Base-by-base conservation (phyloP, 2,797 vertebrate genomes). In the Phoxinus dragarum region DNA sequence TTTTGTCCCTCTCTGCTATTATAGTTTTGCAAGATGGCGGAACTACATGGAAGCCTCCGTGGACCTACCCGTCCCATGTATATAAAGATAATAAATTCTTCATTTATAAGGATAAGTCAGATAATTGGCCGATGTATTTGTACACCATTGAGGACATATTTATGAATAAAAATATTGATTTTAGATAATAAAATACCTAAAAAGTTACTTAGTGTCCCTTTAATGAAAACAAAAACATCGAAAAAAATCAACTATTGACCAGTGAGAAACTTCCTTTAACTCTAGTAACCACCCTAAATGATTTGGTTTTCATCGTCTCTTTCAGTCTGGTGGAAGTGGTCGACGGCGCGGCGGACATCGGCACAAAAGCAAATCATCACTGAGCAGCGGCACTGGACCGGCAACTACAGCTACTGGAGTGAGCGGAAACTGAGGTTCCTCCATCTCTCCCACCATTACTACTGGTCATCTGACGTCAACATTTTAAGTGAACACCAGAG, bases 271-370 rank as follows among this genome's bases (percentile, higher is more conserved):
- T 23, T 12, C n/a, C 34, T 49, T 38, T 17, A 16, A 5, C n/a
- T 47, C 8, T 74, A 17, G n/a, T 19, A 34, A 34, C n/a, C 27
- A 40, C 16, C 31, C 49, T 44, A 73, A 21, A 49, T 4, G 0
- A 6, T 23, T 3, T 17, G 4, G 16, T 78, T 44, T n/a, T 6
- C 4, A 64, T 49, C 11, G 0, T 73, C 17, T 83, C 11, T 84
- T 82, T 59, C 91, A 95, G 95, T 90, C 92, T 0, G 93, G 93
- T 74, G 89, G 93, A 0, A 92, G 93, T 8, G 93, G 94, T 7
- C 93, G 94, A 21, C 89, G 94, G 68, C 89, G 95, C 91, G 94
- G 95, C 0, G 94, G 95, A 21, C 94, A 96, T 84, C 90, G 94
- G 76, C 94, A 95, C 87, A 87, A 93, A 92, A 93, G 92, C 86